Evolutionary conservation across 2,888 invertebrate species (phyloP).

Genomic region (Xylota segnis): DNA sequence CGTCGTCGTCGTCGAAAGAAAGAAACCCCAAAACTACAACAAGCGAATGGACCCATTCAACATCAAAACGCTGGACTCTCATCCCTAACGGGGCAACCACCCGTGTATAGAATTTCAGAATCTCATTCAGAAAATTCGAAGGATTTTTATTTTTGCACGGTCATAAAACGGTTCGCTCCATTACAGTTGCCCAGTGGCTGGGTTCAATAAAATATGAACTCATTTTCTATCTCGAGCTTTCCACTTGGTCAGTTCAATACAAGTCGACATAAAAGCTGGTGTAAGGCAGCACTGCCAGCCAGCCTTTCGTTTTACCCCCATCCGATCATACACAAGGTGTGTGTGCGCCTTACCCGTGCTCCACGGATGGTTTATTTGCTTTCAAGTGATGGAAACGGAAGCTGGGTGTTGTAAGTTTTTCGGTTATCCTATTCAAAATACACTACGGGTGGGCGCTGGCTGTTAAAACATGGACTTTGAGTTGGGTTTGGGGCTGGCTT

Average conservation of each 20-base stretch:
- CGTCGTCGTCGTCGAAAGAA: constrained; percentile 2
- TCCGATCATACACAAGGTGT: constrained; percentile 11
- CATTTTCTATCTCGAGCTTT: constrained; percentile 75
- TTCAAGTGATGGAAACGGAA: constrained; percentile 40
- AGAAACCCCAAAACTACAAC: constrained; percentile 7
- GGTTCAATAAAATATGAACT: constrained; percentile 75
- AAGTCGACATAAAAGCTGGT: constrained; percentile 62
- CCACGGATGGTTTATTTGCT: constrained; percentile 56
- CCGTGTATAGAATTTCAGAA: constrained; percentile 4
- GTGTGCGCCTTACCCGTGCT: constrained; percentile 22
- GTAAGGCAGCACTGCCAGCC: constrained; percentile 2
- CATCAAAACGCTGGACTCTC: constrained; percentile 16
- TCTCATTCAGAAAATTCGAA: constrained; percentile 50
- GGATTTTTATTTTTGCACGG: constrained; percentile 60
- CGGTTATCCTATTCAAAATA: constrained; percentile 16
- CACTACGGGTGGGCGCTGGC: not conserved
- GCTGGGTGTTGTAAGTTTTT: constrained; percentile 13
- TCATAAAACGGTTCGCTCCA: constrained; percentile 73
- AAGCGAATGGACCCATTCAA: constrained; percentile 35
- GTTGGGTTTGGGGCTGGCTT: constrained; percentile 15
- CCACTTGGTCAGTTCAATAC: constrained; percentile 74
- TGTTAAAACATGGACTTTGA: constrained; percentile 7
- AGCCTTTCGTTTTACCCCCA: not conserved
- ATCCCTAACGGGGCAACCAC: not conserved
- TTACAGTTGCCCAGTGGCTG: constrained; percentile 71